Evolutionary conservation across 2,888 invertebrate genomes (phyloP).

Genomic region (Eugnorisma glareosa): DNA sequence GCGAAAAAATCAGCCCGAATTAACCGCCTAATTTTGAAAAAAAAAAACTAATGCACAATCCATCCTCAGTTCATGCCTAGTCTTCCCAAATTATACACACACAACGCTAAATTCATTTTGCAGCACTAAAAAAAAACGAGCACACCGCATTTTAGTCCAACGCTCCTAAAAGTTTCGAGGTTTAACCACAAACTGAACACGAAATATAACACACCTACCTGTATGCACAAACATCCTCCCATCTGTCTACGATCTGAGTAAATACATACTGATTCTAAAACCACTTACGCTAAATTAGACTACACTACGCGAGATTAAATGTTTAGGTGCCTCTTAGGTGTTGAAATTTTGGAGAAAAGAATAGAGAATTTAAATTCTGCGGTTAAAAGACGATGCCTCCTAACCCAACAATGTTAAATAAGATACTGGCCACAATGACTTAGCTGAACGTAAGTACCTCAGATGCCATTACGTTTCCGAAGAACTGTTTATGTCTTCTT

Average conservation of each 20-base stretch:
- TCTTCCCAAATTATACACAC: neutral
- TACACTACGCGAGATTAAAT: neutral
- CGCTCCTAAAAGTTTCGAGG: constrained; percentile 5
- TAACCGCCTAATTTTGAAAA: neutral
- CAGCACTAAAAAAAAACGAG: neutral
- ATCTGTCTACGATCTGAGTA: constrained; percentile 16
- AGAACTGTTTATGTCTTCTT: too few relatives aligned
- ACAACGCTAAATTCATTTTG: neutral
- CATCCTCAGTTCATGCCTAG: too few relatives aligned
- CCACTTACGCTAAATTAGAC: neutral
- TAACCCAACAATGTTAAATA: neutral
- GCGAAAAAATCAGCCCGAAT: neutral
- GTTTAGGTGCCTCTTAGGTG: neutral
- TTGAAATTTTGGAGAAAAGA: neutral
- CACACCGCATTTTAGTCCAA: neutral
- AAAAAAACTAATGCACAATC: neutral
- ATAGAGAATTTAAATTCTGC: neutral
- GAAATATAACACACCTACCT: constrained; percentile 13
- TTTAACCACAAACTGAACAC: constrained; percentile 8
- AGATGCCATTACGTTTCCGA: neutral
- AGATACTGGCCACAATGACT: neutral
- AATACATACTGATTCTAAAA: constrained; percentile 15
- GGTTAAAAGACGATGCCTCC: neutral
- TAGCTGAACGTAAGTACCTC: neutral
- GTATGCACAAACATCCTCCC: constrained; percentile 24